Evolutionary conservation across 2,797 vertebrate species (phyloP).

Genomic region (Gadopsis marmoratus): DNA sequence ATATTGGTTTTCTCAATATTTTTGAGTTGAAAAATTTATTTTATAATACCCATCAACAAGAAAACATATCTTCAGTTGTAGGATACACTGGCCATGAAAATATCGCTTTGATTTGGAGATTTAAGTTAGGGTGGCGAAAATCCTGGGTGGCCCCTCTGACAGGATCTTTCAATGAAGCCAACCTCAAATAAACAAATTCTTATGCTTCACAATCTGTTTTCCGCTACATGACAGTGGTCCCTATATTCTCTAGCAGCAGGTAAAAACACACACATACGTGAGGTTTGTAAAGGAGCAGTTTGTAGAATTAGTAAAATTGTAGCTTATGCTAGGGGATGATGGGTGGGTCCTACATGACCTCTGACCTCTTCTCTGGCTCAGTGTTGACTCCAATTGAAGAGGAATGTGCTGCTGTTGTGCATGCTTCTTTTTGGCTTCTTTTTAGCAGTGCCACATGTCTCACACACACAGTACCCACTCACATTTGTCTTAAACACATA

Average conservation of each 20-base stretch:
- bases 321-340: background rate
- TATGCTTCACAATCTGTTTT: background rate
- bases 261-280: background rate
- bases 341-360: conserved; percentile 14
- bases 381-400: conserved; percentile 27
- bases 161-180: background rate
- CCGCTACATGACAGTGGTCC: too few relatives aligned
- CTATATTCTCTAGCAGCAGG: background rate
- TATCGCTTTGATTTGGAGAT: too few relatives aligned
- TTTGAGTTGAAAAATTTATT: too few relatives aligned
- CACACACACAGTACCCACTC: conserved; percentile 8
- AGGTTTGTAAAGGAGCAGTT: background rate
- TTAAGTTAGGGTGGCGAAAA: too few relatives aligned
- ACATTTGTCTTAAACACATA: background rate
- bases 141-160: too few relatives aligned
- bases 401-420: conserved; percentile 20
- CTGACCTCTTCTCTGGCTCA: conserved; percentile 17
- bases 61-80: too few relatives aligned
- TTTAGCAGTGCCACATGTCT: conserved; percentile 18
- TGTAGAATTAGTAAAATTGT: background rate
- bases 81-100: too few relatives aligned
- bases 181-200: background rate
- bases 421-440: conserved; percentile 13
- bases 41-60: background rate
- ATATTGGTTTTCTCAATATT: background rate